Evolutionary conservation across 1,140 invertebrate genomes (phyloP), one percentile per base, ranked within the genome.

Genomic region (Teleopsis dalmanni): DNA sequence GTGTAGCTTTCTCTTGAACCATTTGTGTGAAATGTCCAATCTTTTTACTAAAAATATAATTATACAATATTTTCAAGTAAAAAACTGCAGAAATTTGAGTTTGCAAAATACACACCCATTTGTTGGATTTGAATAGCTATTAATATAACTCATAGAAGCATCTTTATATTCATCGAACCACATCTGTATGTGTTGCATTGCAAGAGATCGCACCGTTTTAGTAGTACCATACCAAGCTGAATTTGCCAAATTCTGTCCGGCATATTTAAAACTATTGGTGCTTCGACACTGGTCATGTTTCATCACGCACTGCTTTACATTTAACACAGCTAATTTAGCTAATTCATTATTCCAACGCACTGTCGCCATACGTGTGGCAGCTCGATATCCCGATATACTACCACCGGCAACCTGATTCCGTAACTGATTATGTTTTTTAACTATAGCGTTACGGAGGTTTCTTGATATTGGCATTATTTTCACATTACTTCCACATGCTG

Each of bases 1-100:
- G 58, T 11, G 54, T 55, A 2, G 57, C 62, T 9, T 58, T 55
- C 51, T 68, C 65, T 8, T 53, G 50, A 3, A 66, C 64, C 7
- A 68, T 38, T 19, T 58, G 21, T 0, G 62, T 65, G 14, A 66
- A 68, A 37, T 68, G 65, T 0, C 65, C 65, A 27, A 68, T 65
- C 35, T 59, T 60, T 42, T 66, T 67, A 7, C 64, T 67, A 29
- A 22, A 50, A 50, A 46, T 10, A 19, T 35, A n/a, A 35, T 35
- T 25, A 47, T 21, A 31, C 11, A 3, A 22, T 16, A 14, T 5
- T 41, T 7, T 1, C 19, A 38, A 31, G n/a, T n/a, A n/a, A n/a
- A n/a, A n/a, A n/a, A n/a, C n/a, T n/a, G n/a, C n/a, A n/a, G n/a
- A n/a, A n/a, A 1, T 19, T 4, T 22, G 7, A 19, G 18, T 9